Evolutionary conservation across 2,888 invertebrate species (phyloP).

Genomic region (Drosophila siamana): DNA sequence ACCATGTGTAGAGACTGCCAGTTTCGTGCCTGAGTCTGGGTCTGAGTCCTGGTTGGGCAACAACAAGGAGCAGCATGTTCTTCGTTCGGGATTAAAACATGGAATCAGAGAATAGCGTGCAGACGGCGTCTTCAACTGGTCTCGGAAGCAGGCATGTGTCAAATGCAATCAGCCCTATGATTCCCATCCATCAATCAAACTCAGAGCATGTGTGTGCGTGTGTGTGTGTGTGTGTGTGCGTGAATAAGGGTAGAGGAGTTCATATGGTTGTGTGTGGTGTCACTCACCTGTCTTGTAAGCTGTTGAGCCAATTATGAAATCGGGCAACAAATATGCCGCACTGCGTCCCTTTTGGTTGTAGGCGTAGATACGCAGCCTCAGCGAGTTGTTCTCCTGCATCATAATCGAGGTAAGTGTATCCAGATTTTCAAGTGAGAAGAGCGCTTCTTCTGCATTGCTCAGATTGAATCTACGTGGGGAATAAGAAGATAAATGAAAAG

Average conservation of each 20-base stretch:
- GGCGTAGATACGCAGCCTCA: conserved; percentile 91
- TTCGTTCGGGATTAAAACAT: conserved; percentile 46
- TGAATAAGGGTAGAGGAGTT: no score
- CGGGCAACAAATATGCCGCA: conserved; percentile 89
- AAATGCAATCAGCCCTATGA: conserved; percentile 56
- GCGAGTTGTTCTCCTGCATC: conserved; percentile 92
- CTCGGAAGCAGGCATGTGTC: conserved; percentile 41
- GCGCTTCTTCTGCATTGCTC: conserved; percentile 85
- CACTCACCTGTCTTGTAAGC: conserved; percentile 89
- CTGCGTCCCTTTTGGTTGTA: conserved; percentile 94
- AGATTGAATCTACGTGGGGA: conserved; percentile 82
- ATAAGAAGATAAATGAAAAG: conserved; percentile 14
- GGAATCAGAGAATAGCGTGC: conserved; percentile 48
- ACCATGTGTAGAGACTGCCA: conserved; percentile 29
- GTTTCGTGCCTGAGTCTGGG: neutral
- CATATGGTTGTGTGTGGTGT: conserved; percentile 42
- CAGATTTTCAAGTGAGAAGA: conserved; percentile 86
- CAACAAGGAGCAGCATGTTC: conserved; percentile 19
- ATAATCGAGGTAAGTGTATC: conserved; percentile 92
- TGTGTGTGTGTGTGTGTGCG: conserved; percentile 15
- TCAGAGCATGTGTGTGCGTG: conserved; percentile 29
- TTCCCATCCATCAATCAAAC: conserved; percentile 75
- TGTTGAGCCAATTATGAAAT: conserved; percentile 91
- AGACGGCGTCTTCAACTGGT: conserved; percentile 22
- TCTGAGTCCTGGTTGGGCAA: conserved; percentile 8